Percentiles rank a stretch among this genome's conserved stretches.
These are phyloP conservation scores for Eulithis testata DNA, from an alignment of 2,888 invertebrate species.

Conservation along the genomic window DNA sequence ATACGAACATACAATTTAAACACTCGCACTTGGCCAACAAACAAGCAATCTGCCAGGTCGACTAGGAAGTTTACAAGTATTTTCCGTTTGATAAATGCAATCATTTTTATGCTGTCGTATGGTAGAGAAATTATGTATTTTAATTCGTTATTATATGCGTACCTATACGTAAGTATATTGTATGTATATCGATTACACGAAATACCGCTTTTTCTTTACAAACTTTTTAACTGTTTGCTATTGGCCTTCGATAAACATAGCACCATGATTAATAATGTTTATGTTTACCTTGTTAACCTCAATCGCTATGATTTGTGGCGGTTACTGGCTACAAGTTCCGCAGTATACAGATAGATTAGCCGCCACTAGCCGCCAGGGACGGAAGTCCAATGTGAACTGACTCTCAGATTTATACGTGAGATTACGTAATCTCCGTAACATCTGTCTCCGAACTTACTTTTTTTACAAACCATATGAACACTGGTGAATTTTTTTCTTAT, in stretches of 20 bases:
- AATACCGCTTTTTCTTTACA: background rate
- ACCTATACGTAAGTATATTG: too few relatives aligned
- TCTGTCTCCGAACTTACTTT: constrained; percentile 27
- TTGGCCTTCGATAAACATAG: constrained; percentile 36
- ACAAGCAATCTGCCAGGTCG: too few relatives aligned
- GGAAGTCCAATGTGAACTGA: constrained; percentile 39
- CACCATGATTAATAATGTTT: constrained; percentile 51
- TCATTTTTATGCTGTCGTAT: too few relatives aligned
- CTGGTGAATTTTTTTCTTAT: constrained; percentile 32
- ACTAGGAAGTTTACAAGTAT: too few relatives aligned
- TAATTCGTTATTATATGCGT: too few relatives aligned
- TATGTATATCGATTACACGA: background rate
- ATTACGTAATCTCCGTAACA: constrained; percentile 25
- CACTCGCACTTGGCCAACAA: too few relatives aligned
- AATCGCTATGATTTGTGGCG: constrained; percentile 57
- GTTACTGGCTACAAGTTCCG: constrained; percentile 38
- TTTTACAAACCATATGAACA: constrained; percentile 16
- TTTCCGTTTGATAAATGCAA: too few relatives aligned
- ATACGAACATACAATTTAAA: background rate
- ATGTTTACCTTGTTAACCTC: constrained; percentile 57
- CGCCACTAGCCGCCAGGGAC: constrained; percentile 31
- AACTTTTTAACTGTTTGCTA: constrained; percentile 18
- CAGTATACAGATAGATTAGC: constrained; percentile 45
- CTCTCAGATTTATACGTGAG: constrained; percentile 33
- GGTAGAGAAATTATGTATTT: too few relatives aligned